A percentile compares a stretch with the other conserved stretches of the same genome.
phyloP scores from a whole-genome alignment of 1,140 invertebrate genomes.

The Dendroctonus valens region DNA sequence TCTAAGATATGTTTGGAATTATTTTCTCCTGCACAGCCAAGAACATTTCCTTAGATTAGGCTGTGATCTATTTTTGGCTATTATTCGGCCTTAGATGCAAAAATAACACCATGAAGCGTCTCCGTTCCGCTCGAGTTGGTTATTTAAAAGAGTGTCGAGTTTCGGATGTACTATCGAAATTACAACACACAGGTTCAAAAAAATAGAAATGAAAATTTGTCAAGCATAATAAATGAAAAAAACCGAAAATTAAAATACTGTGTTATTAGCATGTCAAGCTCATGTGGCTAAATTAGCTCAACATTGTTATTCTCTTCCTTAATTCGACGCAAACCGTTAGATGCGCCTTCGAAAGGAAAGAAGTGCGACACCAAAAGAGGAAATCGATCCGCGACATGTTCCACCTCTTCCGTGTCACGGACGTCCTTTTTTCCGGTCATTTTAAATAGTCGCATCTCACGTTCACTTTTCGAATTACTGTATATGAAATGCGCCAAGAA shows the following conservation, averaged over 20 bases:
- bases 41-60: slow-evolving; percentile 27
- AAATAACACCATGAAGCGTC: slow-evolving; percentile 21
- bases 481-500: too few relatives aligned
- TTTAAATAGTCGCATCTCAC: too few relatives aligned
- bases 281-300: too few relatives aligned
- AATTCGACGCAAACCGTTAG: slow-evolving; percentile 6
- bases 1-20: slow-evolving; percentile 33
- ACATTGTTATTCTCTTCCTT: background rate
- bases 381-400: slow-evolving; percentile 14
- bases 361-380: slow-evolving; percentile 16
- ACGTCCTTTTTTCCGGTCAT: too few relatives aligned
- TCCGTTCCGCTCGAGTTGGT: slow-evolving; percentile 8
- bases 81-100: slow-evolving; percentile 26
- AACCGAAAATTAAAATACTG: too few relatives aligned
- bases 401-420: background rate
- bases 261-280: too few relatives aligned
- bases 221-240: too few relatives aligned
- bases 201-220: too few relatives aligned
- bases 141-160: background rate
- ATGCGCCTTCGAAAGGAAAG: slow-evolving; percentile 13
- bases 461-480: too few relatives aligned
- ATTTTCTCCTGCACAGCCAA: slow-evolving; percentile 22
- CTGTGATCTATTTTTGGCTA: slow-evolving; percentile 26
- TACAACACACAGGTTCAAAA: too few relatives aligned
- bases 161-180: background rate